Conservation (phyloP, 2,888 invertebrate genomes). For the Biston betularia region DNA sequence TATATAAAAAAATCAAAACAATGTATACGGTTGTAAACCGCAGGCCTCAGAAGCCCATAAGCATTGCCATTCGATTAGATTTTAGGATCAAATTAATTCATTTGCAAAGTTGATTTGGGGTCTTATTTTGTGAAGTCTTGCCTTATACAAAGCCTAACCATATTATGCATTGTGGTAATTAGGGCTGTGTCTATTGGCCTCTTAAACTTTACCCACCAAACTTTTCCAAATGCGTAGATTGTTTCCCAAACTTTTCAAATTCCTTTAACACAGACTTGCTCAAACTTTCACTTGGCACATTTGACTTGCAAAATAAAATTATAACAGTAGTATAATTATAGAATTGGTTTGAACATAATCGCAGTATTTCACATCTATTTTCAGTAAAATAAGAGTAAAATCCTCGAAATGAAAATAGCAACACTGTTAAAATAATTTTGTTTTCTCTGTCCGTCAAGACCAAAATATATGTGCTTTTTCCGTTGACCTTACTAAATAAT, state of each 20-base stretch:
- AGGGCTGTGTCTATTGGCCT: background rate
- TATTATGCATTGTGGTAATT: conserved; percentile 5
- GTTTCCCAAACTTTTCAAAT: conserved; percentile 3
- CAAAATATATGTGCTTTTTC: too few species aligned
- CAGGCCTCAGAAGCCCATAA: background rate
- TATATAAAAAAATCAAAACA: too few species aligned
- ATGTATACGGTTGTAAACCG: too few species aligned
- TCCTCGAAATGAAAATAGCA: too few species aligned
- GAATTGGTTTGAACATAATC: too few species aligned
- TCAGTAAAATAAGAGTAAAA: too few species aligned
- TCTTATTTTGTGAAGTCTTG: background rate
- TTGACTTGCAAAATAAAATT: background rate
- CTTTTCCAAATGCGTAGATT: background rate
- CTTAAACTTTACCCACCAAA: conserved; percentile 7
- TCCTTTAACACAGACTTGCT: conserved; percentile 2
- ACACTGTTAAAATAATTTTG: too few species aligned
- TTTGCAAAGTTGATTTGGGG: background rate
- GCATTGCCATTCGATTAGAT: too few species aligned
- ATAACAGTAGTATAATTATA: background rate
- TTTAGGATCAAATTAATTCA: background rate
- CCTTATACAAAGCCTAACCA: background rate
- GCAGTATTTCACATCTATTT: too few species aligned
- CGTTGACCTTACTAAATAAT: too few species aligned
- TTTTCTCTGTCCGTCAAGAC: too few species aligned
- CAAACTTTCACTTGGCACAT: conserved; percentile 1